Conservation (phyloP, 2,888 invertebrate species). For the Chrysolina haemoptera region DNA sequence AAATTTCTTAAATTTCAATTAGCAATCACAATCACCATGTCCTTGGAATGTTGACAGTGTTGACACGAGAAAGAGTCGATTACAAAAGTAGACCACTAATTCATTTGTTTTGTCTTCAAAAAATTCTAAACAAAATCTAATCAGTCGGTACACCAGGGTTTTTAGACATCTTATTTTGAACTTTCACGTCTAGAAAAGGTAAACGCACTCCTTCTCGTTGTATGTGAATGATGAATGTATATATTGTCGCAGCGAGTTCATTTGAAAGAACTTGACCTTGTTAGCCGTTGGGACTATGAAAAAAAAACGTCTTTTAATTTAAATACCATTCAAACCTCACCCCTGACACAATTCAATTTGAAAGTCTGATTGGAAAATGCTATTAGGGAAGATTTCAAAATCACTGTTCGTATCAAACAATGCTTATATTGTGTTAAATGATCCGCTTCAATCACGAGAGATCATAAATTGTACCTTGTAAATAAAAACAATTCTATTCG, state of each 20-base stretch:
- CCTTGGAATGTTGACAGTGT: too few relatives aligned
- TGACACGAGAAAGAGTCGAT: too few relatives aligned
- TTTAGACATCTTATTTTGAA: too few relatives aligned
- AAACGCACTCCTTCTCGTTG: too few relatives aligned
- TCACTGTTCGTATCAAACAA: background rate
- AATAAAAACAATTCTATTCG: constrained; percentile 13
- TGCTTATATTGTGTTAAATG: constrained; percentile 17
- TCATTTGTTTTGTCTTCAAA: too few relatives aligned
- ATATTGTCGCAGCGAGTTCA: background rate
- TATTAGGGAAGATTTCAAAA: background rate
- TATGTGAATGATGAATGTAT: background rate
- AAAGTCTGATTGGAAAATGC: constrained; percentile 2
- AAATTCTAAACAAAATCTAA: too few relatives aligned
- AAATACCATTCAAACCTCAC: constrained; percentile 1
- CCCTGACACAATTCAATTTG: constrained; percentile 11
- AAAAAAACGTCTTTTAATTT: constrained; percentile 7
- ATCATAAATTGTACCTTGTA: background rate
- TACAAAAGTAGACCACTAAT: too few relatives aligned
- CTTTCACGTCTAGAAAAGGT: too few relatives aligned
- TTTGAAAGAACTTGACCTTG: constrained; percentile 5
- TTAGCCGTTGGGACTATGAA: background rate
- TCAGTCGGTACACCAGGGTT: too few relatives aligned
- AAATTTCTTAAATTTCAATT: too few relatives aligned
- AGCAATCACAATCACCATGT: too few relatives aligned
- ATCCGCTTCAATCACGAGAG: constrained; percentile 6